Conservation (phyloP, 1,140 invertebrate species). For the Xylocopa sonorina region DNA sequence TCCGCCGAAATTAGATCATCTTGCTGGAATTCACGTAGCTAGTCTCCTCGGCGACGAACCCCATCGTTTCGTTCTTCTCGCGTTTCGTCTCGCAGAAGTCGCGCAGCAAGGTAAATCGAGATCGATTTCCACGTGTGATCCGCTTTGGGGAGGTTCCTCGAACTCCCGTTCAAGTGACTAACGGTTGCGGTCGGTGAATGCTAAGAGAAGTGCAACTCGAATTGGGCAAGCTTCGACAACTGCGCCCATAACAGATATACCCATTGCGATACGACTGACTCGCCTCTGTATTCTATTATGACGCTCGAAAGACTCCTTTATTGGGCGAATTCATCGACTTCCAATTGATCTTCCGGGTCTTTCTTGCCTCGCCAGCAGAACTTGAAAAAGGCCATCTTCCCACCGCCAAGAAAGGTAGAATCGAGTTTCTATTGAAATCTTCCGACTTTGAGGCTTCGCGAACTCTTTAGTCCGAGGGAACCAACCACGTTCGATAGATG, state of each 20-base stretch:
- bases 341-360: background rate
- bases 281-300: no score
- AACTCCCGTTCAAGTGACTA: no score
- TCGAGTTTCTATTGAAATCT: background rate
- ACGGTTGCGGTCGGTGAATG: no score
- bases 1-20: slow-evolving; percentile 66
- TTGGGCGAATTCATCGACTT: background rate
- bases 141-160: no score
- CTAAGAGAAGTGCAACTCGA: no score
- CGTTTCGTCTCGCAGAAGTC: background rate
- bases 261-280: background rate
- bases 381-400: no score
- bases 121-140: no score
- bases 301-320: background rate
- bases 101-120: no score
- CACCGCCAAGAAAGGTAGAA: background rate
- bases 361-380: background rate
- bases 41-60: background rate
- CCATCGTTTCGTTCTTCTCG: background rate
- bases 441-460: background rate
- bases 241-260: background rate
- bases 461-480: background rate
- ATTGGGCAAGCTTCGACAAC: no score
- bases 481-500: background rate
- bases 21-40: slow-evolving; percentile 37